phyloP scores from a whole-genome alignment of 2,797 vertebrate species.

The Clamator glandarius region DNA sequence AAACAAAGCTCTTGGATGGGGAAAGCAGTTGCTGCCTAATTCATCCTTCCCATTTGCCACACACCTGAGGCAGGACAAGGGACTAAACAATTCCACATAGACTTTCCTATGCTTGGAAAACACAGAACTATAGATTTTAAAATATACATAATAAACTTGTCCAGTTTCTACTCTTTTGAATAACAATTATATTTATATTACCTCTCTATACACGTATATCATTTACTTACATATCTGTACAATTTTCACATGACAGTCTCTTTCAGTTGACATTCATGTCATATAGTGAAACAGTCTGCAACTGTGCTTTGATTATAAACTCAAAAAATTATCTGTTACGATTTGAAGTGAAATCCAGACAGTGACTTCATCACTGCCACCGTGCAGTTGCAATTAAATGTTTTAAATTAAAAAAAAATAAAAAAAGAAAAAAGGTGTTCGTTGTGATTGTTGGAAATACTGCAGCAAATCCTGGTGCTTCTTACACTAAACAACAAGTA shows the following conservation, averaged over 20 bases:
- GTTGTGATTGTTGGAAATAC: not conserved
- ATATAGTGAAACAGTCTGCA: not conserved
- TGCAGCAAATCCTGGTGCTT: not conserved
- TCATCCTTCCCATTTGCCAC: not conserved
- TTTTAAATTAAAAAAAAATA: not conserved
- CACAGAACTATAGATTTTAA: not conserved
- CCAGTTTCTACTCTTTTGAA: not conserved
- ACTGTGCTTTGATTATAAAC: not conserved
- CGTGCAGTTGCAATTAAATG: not conserved
- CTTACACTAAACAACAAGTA: not conserved
- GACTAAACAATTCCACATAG: not conserved
- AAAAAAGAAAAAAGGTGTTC: not conserved
- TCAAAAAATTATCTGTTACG: not conserved
- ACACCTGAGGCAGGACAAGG: not conserved
- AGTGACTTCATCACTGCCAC: not conserved
- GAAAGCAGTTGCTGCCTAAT: constrained; percentile 1
- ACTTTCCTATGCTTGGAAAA: not conserved
- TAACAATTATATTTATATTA: not conserved
- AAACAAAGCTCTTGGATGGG: not conserved
- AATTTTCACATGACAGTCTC: not conserved
- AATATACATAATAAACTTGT: not conserved
- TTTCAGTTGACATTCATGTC: not conserved
- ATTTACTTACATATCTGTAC: not conserved
- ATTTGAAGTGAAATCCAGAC: not conserved
- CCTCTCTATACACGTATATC: not conserved